Evolutionary conservation across 2,888 invertebrate species (phyloP), one percentile per base, ranked within the genome.

Genomic region (Antitype chi): DNA sequence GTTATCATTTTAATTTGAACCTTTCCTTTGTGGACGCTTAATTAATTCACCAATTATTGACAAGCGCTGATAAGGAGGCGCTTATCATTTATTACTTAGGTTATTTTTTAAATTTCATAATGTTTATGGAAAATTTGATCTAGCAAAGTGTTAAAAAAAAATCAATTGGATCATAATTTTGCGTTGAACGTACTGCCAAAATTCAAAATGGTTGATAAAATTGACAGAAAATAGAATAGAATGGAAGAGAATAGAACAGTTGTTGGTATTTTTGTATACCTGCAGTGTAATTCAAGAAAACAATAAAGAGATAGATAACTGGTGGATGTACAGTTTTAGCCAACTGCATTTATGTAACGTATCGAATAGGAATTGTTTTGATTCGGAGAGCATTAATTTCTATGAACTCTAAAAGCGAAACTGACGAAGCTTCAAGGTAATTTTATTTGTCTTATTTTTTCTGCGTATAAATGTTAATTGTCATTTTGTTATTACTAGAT

Each of bases 401-500:
- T 96, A 97, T 97, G 97, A 97, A 96, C 97, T 94, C 97, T 88
- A 96, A 96, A 94, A 95, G 96, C 93, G 95, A 96, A 94, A 94
- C 95, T 94, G 97, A 95, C 96, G 97, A 96, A 96, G 97, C 97
- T 97, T 96, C 97, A 96, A 97, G 97, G 97, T 97, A 96, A 95
- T 90, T 91, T 88, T 85, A 87, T 82, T 71, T 76, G 32, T 77
- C 66, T 75, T 76, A 70, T 76, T 76, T 83, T 80, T 72, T 76
- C n/a, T 67, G 67, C 59, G 55, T 70, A 60, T 77, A 70, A 72
- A 55, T 15, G 38, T 70, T 66, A 25, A 63, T 70, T 75, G 70
- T 76, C 47, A 63, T 55, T 75, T 63, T 43, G 25, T 70, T 81
- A 76, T 67, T 62, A 70, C 66, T 66, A 74, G n/a, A 62, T 68